Conservation (phyloP, 1,140 invertebrate species). For the Polypedilum pembai region DNA sequence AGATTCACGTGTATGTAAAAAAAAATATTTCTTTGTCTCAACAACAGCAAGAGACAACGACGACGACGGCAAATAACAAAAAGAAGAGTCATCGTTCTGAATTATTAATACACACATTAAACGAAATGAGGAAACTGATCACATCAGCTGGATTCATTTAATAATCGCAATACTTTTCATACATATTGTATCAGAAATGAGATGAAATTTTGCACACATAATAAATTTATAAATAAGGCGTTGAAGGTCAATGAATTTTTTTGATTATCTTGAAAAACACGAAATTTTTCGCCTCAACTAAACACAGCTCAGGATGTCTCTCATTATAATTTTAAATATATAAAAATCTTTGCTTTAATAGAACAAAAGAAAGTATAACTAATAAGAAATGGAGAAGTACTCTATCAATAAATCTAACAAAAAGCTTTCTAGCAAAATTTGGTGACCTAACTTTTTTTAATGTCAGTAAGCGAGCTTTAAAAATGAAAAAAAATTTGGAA, state of each 20-base stretch:
- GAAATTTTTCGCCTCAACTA: neutral
- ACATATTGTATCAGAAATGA: neutral
- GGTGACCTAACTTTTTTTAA: too few relatives aligned
- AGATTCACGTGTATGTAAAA: neutral
- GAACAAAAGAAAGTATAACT: too few relatives aligned
- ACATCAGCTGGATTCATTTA: neutral
- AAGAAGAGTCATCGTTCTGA: neutral
- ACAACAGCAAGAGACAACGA: neutral
- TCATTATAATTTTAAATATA: neutral
- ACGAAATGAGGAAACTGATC: neutral
- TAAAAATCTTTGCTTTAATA: too few relatives aligned
- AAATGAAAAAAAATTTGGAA: too few relatives aligned
- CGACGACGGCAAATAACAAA: neutral
- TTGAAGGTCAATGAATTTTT: conserved; percentile 16
- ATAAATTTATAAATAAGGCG: neutral
- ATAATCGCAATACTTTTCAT: neutral
- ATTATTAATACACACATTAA: neutral
- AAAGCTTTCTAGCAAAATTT: too few relatives aligned
- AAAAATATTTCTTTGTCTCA: neutral
- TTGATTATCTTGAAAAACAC: neutral
- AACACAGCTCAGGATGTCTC: too few relatives aligned
- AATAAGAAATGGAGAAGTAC: too few relatives aligned
- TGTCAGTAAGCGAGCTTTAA: too few relatives aligned
- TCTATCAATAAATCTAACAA: too few relatives aligned
- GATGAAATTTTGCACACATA: neutral